phyloP scores from a whole-genome alignment of 2,797 vertebrate genomes.

The Poecile montanus region DNA sequence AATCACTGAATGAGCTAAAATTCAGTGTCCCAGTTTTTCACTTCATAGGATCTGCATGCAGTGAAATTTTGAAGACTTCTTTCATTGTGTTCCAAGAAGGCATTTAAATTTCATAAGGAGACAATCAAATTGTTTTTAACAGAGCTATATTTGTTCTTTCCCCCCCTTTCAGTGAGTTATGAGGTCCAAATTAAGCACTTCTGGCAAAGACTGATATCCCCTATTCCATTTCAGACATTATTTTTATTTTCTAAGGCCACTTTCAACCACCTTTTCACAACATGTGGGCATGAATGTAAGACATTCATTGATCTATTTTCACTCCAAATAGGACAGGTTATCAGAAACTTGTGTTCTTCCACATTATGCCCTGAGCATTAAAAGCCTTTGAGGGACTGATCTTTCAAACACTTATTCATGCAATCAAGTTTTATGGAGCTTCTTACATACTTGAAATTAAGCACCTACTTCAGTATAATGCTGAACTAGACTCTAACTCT shows the following conservation, averaged over 20 bases:
- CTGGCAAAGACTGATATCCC: neutral
- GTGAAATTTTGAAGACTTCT: neutral
- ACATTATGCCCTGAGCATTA: neutral
- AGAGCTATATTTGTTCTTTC: neutral
- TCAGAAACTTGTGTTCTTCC: neutral
- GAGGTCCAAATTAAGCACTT: neutral
- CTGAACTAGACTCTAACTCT: conserved; percentile 26
- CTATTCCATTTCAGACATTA: neutral
- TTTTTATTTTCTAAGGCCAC: neutral
- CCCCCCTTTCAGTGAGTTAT: neutral
- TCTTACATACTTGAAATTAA: conserved; percentile 34
- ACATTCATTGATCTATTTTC: neutral
- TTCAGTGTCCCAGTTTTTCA: conserved; percentile 14
- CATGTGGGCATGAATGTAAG: neutral
- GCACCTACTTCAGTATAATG: neutral
- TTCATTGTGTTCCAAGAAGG: neutral
- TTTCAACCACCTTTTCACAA: neutral
- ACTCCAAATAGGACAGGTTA: neutral
- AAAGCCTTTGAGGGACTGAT: conserved; percentile 27
- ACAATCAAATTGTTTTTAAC: neutral
- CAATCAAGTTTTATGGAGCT: conserved; percentile 45
- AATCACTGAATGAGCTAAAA: conserved; percentile 27
- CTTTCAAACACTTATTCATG: conserved; percentile 20
- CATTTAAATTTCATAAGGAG: conserved; percentile 2
- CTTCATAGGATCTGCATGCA: neutral